Evolutionary conservation across 2,797 vertebrate species (phyloP).

Genomic region (Manis crassicaudata): DNA sequence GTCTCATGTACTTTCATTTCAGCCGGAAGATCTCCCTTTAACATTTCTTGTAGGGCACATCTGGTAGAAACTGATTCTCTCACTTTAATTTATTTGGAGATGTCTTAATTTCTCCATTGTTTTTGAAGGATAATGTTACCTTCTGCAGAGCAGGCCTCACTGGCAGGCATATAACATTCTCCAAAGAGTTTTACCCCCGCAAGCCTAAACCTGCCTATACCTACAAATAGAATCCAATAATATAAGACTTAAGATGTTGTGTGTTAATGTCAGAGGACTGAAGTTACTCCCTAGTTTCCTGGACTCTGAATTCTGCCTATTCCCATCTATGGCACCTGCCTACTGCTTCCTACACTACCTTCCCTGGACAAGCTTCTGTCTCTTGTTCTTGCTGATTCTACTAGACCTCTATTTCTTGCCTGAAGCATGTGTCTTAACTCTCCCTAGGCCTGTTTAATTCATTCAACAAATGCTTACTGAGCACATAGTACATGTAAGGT

Average conservation of each 20-base stretch:
- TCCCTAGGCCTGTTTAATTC: not conserved
- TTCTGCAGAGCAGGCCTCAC: not conserved
- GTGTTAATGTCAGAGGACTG: not conserved
- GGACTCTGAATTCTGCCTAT: not conserved
- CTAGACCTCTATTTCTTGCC: not conserved
- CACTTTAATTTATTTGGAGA: not conserved
- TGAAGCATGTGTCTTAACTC: not conserved
- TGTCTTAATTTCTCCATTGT: not conserved
- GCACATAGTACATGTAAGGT: not conserved
- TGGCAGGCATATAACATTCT: not conserved
- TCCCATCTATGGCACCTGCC: not conserved
- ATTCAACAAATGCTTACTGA: not conserved
- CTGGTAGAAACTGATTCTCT: not conserved
- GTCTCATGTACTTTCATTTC: not conserved
- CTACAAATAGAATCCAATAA: not conserved
- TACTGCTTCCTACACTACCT: not conserved
- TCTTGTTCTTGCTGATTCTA: not conserved
- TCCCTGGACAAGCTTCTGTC: not conserved
- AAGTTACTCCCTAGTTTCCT: not conserved
- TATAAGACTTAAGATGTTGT: not conserved
- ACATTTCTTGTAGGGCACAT: not conserved
- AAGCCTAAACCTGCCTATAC: not conserved
- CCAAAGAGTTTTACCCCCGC: not conserved
- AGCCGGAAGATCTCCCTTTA: not conserved
- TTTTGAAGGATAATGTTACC: not conserved